Evolutionary conservation across 2,797 vertebrate species (phyloP).

Genomic region (Hybognathus amarus): DNA sequence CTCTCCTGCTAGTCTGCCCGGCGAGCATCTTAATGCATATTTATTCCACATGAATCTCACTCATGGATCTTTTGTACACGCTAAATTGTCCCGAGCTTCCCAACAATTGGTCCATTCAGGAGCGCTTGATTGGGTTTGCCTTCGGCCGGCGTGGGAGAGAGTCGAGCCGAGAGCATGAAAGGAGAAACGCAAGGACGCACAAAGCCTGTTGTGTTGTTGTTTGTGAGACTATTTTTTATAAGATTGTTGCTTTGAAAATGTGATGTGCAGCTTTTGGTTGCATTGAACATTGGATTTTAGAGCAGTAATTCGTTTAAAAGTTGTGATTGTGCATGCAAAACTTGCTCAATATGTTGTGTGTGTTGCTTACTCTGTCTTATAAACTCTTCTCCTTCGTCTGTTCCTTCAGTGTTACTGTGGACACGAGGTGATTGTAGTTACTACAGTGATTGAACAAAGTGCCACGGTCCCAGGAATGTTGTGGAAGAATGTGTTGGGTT

Average conservation of each 20-base stretch:
- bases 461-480: slow-evolving; percentile 75
- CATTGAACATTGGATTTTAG: background rate
- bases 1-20: background rate
- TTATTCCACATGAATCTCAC: slow-evolving; percentile 25
- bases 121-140: slow-evolving; percentile 48
- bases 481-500: slow-evolving; percentile 60
- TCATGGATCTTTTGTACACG: slow-evolving; percentile 41
- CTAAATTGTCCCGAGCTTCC: slow-evolving; percentile 34
- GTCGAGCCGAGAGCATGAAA: slow-evolving; percentile 21
- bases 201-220: slow-evolving; percentile 32
- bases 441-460: slow-evolving; percentile 78
- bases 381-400: background rate
- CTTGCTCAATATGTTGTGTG: background rate
- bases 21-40: slow-evolving; percentile 15
- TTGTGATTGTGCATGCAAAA: background rate
- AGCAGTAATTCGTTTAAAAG: background rate
- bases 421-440: slow-evolving; percentile 68
- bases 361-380: background rate
- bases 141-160: slow-evolving; percentile 39
- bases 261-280: background rate
- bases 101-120: slow-evolving; percentile 58
- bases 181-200: background rate
- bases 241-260: background rate
- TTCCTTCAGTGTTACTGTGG: slow-evolving; percentile 48
- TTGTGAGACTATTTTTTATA: background rate